Percentiles rank a stretch among this genome's conserved stretches.
Conservation (phyloP, 1,140 invertebrate genomes). For the Cyclargus thomasi region DNA sequence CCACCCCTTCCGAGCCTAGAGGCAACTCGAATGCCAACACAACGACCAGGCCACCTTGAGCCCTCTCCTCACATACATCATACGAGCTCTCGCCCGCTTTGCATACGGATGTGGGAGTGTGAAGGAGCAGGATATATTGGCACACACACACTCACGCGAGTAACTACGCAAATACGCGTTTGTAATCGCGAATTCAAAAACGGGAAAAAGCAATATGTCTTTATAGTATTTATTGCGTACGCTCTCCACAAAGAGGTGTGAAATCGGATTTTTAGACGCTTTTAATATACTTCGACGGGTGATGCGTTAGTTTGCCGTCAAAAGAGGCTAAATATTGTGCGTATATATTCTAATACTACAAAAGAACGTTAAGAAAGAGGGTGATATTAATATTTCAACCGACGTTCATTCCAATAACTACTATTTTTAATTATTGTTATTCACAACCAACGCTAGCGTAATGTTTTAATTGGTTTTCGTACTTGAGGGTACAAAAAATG, state of each 20-base stretch:
- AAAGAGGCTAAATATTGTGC: too few relatives aligned
- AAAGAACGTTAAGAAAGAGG: too few relatives aligned
- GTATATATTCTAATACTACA: too few relatives aligned
- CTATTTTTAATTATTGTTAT: too few relatives aligned
- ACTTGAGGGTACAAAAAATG: too few relatives aligned
- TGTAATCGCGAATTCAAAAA: constrained; percentile 71
- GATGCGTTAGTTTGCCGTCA: neutral
- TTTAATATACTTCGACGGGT: neutral
- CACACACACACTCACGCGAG: constrained; percentile 57
- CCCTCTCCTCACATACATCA: constrained; percentile 59
- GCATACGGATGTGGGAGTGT: constrained; percentile 42
- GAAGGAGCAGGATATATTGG: constrained; percentile 43
- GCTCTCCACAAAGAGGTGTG: neutral
- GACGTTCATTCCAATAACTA: too few relatives aligned
- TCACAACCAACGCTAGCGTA: too few relatives aligned
- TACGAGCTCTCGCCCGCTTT: constrained; percentile 44
- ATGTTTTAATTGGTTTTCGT: too few relatives aligned
- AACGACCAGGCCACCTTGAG: constrained; percentile 52
- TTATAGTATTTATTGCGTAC: constrained; percentile 43
- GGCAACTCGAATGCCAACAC: constrained; percentile 72
- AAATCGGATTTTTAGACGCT: neutral
- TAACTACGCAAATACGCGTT: constrained; percentile 71
- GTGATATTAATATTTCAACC: too few relatives aligned
- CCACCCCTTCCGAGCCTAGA: constrained; percentile 69
- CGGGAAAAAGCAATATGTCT: constrained; percentile 72